Conservation (phyloP, 2,113 vertebrate genomes). For the Eublepharis macularius region DNA sequence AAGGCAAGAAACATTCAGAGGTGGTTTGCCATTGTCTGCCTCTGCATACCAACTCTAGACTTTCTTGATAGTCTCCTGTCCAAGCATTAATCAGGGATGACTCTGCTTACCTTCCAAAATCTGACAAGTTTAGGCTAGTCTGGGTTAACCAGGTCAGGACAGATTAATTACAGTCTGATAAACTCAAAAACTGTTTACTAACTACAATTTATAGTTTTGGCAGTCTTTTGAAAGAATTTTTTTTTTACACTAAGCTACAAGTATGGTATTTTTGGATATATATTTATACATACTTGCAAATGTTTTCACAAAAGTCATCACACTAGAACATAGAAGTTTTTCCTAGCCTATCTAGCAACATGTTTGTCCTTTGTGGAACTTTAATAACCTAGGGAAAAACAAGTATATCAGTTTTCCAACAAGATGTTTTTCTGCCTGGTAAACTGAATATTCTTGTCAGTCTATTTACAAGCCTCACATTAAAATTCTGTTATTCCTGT, state of each 20-base stretch:
- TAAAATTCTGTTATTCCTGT: neutral
- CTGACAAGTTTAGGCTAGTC: too few species aligned
- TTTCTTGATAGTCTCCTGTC: too few species aligned
- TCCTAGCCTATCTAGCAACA: neutral
- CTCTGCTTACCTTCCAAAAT: too few species aligned
- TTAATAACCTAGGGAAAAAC: neutral
- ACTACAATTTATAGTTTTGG: neutral
- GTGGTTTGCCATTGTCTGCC: too few species aligned
- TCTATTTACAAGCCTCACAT: neutral
- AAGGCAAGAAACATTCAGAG: too few species aligned
- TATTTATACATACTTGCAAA: neutral
- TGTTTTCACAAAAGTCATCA: neutral
- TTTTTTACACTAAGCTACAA: too few species aligned
- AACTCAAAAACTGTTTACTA: neutral
- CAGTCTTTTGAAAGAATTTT: neutral
- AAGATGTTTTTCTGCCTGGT: neutral
- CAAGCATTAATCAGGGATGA: too few species aligned
- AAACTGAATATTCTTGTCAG: neutral
- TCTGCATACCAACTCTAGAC: too few species aligned
- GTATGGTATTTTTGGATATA: neutral
- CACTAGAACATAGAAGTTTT: neutral
- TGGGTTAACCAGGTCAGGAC: too few species aligned
- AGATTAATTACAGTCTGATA: neutral
- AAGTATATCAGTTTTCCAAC: neutral
- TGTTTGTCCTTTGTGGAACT: neutral